A percentile compares a stretch with the other conserved stretches of the same genome.
Evolutionary conservation across 2,113 vertebrate species (phyloP).

Genomic region (Pseudopodoces humilis): DNA sequence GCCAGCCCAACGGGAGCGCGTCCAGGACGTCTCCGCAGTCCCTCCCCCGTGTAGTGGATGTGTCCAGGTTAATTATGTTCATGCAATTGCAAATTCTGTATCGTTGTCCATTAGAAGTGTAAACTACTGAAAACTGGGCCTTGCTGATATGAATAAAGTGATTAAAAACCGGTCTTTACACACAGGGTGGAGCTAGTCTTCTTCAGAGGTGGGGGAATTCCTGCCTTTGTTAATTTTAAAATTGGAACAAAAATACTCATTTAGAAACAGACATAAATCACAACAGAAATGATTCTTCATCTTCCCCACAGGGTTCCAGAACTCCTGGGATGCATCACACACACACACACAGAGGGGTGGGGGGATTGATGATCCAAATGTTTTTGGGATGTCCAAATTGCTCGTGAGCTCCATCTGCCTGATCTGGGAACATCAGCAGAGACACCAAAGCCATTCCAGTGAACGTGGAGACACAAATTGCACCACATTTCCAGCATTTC

Average conservation of each 20-base stretch:
- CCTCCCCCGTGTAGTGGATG: conserved; percentile 43
- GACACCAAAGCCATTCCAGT: not conserved
- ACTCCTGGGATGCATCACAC: not conserved
- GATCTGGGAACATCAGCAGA: not conserved
- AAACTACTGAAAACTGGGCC: conserved; percentile 70
- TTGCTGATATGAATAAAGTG: conserved; percentile 71
- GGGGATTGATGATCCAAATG: fast-evolving
- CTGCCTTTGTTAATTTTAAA: not conserved
- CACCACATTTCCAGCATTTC: not conserved
- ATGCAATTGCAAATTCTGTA: conserved; percentile 78
- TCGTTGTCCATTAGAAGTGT: conserved; percentile 80
- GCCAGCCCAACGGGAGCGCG: conserved; percentile 64
- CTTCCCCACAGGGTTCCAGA: not conserved
- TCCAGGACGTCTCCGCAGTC: not conserved
- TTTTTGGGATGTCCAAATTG: not conserved
- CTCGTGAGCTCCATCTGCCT: fast-evolving
- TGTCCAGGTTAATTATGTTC: conserved; percentile 65
- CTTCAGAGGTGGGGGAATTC: not conserved
- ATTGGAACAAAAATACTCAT: not conserved
- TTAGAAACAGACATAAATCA: not conserved
- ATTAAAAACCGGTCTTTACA: conserved; percentile 62
- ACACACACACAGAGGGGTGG: fast-evolving
- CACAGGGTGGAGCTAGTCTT: not conserved
- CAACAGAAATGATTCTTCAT: not conserved
- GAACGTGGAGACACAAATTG: fast-evolving